phyloP scores from a whole-genome alignment of 2,797 vertebrate genomes.

The Melanotaenia parkinsoni region DNA sequence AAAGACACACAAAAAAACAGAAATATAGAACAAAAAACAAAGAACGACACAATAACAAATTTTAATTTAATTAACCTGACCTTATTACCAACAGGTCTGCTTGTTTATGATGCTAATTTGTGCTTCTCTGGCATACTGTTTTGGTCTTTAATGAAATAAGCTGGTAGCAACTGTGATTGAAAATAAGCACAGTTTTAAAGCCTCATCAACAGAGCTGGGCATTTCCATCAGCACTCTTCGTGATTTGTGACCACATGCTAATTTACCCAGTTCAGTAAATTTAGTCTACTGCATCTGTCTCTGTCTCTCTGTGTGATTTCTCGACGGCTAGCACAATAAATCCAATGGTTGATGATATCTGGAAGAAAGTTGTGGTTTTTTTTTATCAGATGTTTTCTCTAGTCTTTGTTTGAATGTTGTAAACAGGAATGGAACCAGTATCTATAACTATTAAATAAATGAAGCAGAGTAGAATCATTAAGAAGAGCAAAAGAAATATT shows the following conservation, averaged over 20 bases:
- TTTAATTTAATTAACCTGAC: too few relatives aligned
- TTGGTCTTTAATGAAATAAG: too few relatives aligned
- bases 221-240: neutral
- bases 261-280: neutral
- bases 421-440: slow-evolving; percentile 1
- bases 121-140: too few relatives aligned
- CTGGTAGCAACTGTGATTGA: neutral
- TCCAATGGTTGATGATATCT: neutral
- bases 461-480: neutral
- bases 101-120: too few relatives aligned
- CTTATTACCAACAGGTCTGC: too few relatives aligned
- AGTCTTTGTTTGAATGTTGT: neutral
- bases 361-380: neutral
- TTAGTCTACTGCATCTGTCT: neutral
- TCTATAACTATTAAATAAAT: neutral
- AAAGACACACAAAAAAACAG: too few relatives aligned
- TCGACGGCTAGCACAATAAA: neutral
- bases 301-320: neutral
- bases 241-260: neutral
- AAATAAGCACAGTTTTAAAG: neutral
- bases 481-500: too few relatives aligned
- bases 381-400: neutral
- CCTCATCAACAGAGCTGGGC: neutral
- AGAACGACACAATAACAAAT: too few relatives aligned
- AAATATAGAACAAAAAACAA: too few relatives aligned